These are phyloP conservation scores for Crenuchus spilurus DNA, from an alignment of 2,797 vertebrate species.

Conservation along the genomic window DNA sequence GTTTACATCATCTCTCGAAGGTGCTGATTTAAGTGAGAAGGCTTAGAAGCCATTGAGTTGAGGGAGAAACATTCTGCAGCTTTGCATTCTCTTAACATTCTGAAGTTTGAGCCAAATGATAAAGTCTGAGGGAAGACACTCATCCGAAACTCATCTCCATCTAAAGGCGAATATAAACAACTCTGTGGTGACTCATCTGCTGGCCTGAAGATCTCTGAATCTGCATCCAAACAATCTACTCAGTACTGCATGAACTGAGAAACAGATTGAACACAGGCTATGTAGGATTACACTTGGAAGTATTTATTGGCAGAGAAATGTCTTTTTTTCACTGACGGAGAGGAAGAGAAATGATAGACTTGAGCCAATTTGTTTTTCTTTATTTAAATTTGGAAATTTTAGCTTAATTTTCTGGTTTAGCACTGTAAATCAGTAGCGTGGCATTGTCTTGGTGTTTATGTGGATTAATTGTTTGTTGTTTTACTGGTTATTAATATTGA, in stretches of 20 bases:
- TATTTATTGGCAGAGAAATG: background rate
- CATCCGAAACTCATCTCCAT: background rate
- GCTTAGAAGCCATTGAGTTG: background rate
- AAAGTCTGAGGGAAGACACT: background rate
- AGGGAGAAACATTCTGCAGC: background rate
- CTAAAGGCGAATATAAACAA: conserved; percentile 4
- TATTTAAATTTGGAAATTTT: background rate
- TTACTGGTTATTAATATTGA: too few relatives aligned
- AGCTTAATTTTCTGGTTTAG: too few relatives aligned
- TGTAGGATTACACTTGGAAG: background rate
- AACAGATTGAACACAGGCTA: background rate
- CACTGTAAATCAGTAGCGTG: too few relatives aligned
- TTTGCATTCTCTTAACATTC: background rate
- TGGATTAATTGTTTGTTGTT: too few relatives aligned
- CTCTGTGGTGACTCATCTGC: background rate
- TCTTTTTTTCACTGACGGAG: background rate
- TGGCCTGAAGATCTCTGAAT: background rate
- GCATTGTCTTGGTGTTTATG: too few relatives aligned
- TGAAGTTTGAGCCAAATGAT: background rate
- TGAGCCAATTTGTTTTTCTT: background rate
- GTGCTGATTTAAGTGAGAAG: background rate
- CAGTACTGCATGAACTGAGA: background rate
- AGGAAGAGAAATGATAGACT: background rate
- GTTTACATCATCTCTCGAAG: background rate
- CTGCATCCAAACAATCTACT: background rate